Base-by-base conservation (phyloP, 1,140 invertebrate species). In the Brachionus calyciflorus region DNA sequence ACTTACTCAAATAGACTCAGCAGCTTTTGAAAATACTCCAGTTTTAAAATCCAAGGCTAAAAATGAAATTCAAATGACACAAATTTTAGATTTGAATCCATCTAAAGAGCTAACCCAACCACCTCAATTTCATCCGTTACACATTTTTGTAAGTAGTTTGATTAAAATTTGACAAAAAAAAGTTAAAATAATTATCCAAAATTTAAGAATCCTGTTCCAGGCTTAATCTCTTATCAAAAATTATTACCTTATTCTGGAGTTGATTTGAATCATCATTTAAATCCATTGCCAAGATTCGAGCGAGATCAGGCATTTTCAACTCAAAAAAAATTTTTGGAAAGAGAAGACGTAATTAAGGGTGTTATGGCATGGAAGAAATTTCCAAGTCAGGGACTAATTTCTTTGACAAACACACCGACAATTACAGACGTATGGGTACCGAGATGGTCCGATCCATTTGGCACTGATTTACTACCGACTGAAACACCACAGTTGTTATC, bases 311-410 rank as follows among this genome's bases (percentile, higher is more conserved):
- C 82, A 78, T 79, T 80, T 24, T 53, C 80, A 14, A 84, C 83
- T 55, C 84, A 85, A 79, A 81, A 81, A 57, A 79, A 80, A 70
- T 84, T 82, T 70, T 77, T 84, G 26, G 81, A 84, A 40, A 79
- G 81, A 78, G 83, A 85, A 81, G 83, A 84, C 78, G 79, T 81
- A 19, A 80, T 85, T 26, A 77, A 81, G 63, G 83, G 84, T 14
- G 80, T 82, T 6, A 84, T 84, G 83, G 78, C 80, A 40, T 85
- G 84, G 84, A 84, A 84, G 79, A 84, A 83, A 73, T 84, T 85
- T 69, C 83, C 83, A 30, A 84, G 83, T 3, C 82, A 82, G 51
- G 82, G 83, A 40, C 78, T 85, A 12, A 82, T 80, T 17, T 82
- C 83, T 0, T 76, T 84, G 49, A 78, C 81, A 37, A 82, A 84